These are phyloP conservation scores for Oenanthe melanoleuca DNA, from an alignment of 2,113 vertebrate species.

Conservation along the genomic window DNA sequence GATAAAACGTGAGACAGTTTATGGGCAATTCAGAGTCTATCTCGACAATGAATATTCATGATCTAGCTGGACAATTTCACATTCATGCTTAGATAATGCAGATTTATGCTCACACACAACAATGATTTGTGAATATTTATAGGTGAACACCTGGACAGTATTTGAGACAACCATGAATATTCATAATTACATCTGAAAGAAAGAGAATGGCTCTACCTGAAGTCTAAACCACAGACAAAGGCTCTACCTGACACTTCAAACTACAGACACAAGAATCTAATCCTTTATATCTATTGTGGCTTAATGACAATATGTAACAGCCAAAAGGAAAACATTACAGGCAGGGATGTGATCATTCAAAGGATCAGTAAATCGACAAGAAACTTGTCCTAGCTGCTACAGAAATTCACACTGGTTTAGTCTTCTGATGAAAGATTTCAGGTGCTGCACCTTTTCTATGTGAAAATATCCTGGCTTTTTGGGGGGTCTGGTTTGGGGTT, in stretches of 20 bases:
- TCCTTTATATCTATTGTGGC: neutral
- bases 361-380: neutral
- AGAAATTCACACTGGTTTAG: neutral
- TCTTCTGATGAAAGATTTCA: neutral
- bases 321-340: neutral
- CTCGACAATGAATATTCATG: slow-evolving; percentile 57
- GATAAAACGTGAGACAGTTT: slow-evolving; percentile 20
- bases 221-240: neutral
- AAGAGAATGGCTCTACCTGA: slow-evolving; percentile 6
- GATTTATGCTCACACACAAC: slow-evolving; percentile 63
- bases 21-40: slow-evolving; percentile 32
- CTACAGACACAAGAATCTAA: slow-evolving; percentile 1
- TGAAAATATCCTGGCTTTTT: neutral
- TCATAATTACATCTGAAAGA: slow-evolving; percentile 28
- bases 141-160: slow-evolving; percentile 52
- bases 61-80: slow-evolving; percentile 50
- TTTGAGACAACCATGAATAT: slow-evolving; percentile 5
- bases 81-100: slow-evolving; percentile 49
- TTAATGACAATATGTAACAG: neutral
- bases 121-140: slow-evolving; percentile 69
- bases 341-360: neutral
- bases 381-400: neutral
- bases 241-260: neutral
- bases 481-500: rapidly evolving
- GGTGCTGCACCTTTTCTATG: neutral